Evolutionary conservation across 2,888 invertebrate genomes (phyloP).

Genomic region (Tuta absoluta): DNA sequence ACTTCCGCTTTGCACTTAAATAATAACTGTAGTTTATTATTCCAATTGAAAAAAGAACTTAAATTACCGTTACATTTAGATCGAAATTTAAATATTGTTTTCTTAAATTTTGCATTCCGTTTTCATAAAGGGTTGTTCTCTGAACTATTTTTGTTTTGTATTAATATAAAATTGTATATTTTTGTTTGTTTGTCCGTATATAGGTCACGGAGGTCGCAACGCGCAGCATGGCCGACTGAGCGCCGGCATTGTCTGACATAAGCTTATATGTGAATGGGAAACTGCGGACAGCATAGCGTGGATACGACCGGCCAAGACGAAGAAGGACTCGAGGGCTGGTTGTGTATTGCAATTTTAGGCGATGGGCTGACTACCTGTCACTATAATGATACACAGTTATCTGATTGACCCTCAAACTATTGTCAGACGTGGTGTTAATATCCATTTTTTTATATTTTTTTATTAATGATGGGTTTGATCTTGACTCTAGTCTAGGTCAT

Average conservation of each 20-base stretch:
- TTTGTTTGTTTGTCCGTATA: slow-evolving; percentile 36
- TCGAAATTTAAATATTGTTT: neutral
- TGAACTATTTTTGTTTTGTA: slow-evolving; percentile 17
- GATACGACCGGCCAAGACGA: slow-evolving; percentile 45
- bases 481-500: too few relatives aligned
- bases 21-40: neutral
- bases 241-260: slow-evolving; percentile 69
- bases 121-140: neutral
- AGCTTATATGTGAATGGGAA: slow-evolving; percentile 75
- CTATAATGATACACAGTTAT: too few relatives aligned
- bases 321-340: too few relatives aligned
- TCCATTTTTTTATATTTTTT: too few relatives aligned
- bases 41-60: neutral
- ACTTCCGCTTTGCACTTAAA: slow-evolving; percentile 19
- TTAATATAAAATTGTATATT: slow-evolving; percentile 21
- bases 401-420: too few relatives aligned
- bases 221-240: slow-evolving; percentile 70
- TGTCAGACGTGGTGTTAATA: too few relatives aligned
- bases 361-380: too few relatives aligned
- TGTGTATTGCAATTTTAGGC: too few relatives aligned
- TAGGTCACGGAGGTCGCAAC: slow-evolving; percentile 67
- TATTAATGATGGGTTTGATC: too few relatives aligned
- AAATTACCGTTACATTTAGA: neutral
- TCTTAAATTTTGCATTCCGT: neutral
- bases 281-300: slow-evolving; percentile 51